Evolutionary conservation across 1,140 invertebrate genomes (phyloP), one percentile per base, ranked within the genome.

Genomic region (Drosophila sp.): DNA sequence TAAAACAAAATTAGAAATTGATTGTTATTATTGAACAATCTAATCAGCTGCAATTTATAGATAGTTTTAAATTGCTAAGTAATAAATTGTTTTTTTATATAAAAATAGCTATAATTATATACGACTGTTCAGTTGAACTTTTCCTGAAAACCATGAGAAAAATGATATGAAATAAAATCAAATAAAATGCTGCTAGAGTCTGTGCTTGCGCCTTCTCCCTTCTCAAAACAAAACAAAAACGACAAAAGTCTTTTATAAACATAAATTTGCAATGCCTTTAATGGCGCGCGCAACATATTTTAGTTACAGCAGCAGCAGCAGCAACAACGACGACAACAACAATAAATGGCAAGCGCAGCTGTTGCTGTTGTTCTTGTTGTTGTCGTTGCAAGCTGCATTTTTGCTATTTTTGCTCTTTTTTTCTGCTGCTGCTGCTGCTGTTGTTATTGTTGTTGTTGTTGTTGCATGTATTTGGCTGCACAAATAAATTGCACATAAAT

Each of bases 401-500:
- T 71, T 71, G 67, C 59, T 21, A 46, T n/a, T n/a, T n/a, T n/a
- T 63, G 48, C 50, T 67, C 34, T 54, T 50, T 69, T 74, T 70
- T 74, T n/a, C n/a, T n/a, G n/a, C n/a, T n/a, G n/a, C n/a, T n/a
- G n/a, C 27, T 53, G 27, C 18, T 29, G 46, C 21, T 11, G 27
- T 13, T 13, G 21, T 7, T 18, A 6, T 43, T 21, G 16, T 29
- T 48, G 21, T 8, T 13, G 25, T n/a, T 48, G 25, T 11, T 29
- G 5, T 64, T 53, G 46, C 72, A 67, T 77, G 54, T 78, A 62
- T 89, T 89, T 69, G 57, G 62, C 76, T 89, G 79, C 79, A 79
- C 83, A 87, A 87, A 87, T 89, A 87, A 89, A 87, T 87, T 87
- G 83, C 83, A 76, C 83, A 89, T 87, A 87, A 89, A 89, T 87